Evolutionary conservation across 2,113 vertebrate species (phyloP).

Genomic region (Hydropotes inermis): DNA sequence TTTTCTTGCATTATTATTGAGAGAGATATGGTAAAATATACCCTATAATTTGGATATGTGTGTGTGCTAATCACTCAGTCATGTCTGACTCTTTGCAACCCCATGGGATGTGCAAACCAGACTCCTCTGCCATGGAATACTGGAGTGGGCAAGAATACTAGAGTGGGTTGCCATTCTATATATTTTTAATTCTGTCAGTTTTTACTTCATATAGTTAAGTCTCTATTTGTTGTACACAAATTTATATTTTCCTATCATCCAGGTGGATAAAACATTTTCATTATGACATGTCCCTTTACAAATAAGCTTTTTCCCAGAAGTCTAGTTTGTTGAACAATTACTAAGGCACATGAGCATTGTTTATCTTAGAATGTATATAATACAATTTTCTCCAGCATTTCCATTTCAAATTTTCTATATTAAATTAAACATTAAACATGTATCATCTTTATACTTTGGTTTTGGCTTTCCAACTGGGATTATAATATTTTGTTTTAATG

Average conservation of each 20-base stretch:
- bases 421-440: background rate
- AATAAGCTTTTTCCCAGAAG: background rate
- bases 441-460: background rate
- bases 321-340: background rate
- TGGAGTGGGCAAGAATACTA: background rate
- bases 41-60: background rate
- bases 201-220: background rate
- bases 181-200: background rate
- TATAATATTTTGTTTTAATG: background rate
- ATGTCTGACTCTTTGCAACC: background rate
- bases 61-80: background rate
- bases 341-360: background rate
- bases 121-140: background rate
- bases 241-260: background rate
- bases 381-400: background rate
- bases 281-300: background rate
- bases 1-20: background rate
- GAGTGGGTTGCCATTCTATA: background rate
- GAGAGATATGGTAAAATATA: background rate
- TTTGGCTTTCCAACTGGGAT: background rate
- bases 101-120: background rate
- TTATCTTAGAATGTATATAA: background rate
- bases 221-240: background rate
- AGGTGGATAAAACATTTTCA: background rate
- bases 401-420: background rate